Evolutionary conservation across 2,113 vertebrate genomes (phyloP), one percentile per base, ranked within the genome.

Genomic region (Sander lucioperca): DNA sequence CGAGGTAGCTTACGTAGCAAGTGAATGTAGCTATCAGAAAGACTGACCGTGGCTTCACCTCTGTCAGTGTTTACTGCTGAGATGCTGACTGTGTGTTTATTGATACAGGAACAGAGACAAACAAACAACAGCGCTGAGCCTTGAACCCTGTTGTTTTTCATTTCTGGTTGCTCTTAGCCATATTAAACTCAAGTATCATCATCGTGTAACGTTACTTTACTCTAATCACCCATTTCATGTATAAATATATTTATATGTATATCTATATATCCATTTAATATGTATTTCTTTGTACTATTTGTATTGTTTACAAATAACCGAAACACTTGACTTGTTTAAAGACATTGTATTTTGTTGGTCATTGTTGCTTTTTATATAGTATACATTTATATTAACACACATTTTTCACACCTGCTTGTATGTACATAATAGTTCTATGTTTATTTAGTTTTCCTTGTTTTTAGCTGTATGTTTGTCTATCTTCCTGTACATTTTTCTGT

Each of bases 31-130:
- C 48, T 62, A 9, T 5, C 12, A 5, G 14, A 45, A 11, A 43
- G 13, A 3, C 65, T 88, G 77, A 86, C 89, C 75, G 80, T 83
- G 84, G 85, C 79, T 80, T 91, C 86, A 87, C 80, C 86, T 88
- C 69, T 78, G 79, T 2, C 67, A 56, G 3, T 79, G 79, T 77
- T 72, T 43, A 39, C 23, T 80, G 81, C 58, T 82, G 56, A 79
- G 64, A 45, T 71, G 83, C 82, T 84, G 85, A 78, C 36, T 74
- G 64, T 80, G 70, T 74, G 64, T 76, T 73, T 50, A 30, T 25
- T 25, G 43, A 68, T 5, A 0, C 5, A 53, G 54, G 2, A 30
- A 0, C 21, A 25, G 1, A 71, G 10, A 12, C 19, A 51, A 3
- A 72, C 50, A 14, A 48, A 33, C 66, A 56, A 8, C 53, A 15